Base-by-base conservation (phyloP, 2,797 vertebrate genomes). In the Hylomyscus alleni region DNA sequence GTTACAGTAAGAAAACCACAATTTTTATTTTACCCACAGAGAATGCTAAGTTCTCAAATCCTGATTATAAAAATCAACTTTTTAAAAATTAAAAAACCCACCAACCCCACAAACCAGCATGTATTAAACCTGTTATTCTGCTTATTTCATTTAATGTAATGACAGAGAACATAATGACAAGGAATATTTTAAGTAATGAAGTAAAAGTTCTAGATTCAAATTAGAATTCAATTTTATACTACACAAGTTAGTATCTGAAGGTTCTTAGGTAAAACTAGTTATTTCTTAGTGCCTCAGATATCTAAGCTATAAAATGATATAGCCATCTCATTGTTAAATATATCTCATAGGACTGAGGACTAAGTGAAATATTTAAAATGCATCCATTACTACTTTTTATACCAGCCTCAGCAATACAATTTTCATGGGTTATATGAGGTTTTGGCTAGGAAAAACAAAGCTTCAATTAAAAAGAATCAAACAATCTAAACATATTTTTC, bases 21-120 rank as follows among this genome's bases (percentile, higher is more conserved):
- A 85, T 58, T 72, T 15, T 88, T 50, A 96, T 96, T 94, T 96
- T 93, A 92, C 47, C 34, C 88, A 56, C 52, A 60, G 17, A 94
- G 12, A 85, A 1, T 20, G 82, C 1, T 20, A 90, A 95, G n/a
- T 76, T n/a, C 22, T 56, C 13, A 93, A 90, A 81, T 10, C 40
- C 50, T 89, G 54, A 87, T 89, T 90, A 72, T 56, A 89, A 93
- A 89, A 87, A 89, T 88, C 26, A 92, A 89, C 47, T 77, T 75
- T 93, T 92, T 22, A 54, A 82, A 56, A 75, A 88, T 34, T 52
- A 87, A 72, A 72, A 34, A 8, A 84, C 60, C 22, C 24, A 94
- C 14, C 86, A 75, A 78, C 8, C 26, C 37, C 80, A 80, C 24
- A 92, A 20, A 77, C 67, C 24, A 92, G 54, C 8, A 73, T 20